Evolutionary conservation across 1,140 invertebrate species (phyloP).

Genomic region (Helicoverpa zea): DNA sequence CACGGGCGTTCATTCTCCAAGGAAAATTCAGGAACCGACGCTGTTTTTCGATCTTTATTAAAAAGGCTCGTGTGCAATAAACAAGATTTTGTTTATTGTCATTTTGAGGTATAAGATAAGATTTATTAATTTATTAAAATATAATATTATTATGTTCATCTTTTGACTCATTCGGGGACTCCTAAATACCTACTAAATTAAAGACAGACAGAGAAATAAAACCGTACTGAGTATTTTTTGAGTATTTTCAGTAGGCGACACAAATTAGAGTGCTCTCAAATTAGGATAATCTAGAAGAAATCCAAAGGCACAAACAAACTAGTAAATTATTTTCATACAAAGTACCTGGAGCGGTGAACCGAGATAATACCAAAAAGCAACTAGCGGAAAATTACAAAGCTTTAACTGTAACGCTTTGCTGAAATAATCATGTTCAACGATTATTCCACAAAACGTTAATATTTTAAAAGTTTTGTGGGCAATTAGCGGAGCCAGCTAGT

Average conservation of each 20-base stretch:
- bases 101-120: not conserved
- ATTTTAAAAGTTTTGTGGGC: slow-evolving; percentile 58
- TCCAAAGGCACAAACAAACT: not conserved
- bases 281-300: too few relatives aligned
- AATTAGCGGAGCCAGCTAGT: slow-evolving; percentile 57
- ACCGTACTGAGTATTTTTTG: too few relatives aligned
- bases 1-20: slow-evolving; percentile 19
- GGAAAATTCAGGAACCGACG: slow-evolving; percentile 30
- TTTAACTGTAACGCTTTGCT: slow-evolving; percentile 19
- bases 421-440: slow-evolving; percentile 33
- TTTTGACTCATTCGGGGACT: too few relatives aligned
- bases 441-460: slow-evolving; percentile 52
- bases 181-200: too few relatives aligned
- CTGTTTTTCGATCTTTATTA: slow-evolving; percentile 44
- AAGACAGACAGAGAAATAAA: too few relatives aligned
- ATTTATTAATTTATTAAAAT: too few relatives aligned
- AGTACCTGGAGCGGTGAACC: not conserved
- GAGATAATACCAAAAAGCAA: slow-evolving; percentile 10
- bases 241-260: too few relatives aligned
- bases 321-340: not conserved
- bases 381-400: slow-evolving; percentile 30
- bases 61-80: slow-evolving; percentile 33
- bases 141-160: too few relatives aligned
- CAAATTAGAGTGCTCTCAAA: too few relatives aligned
- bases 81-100: slow-evolving; percentile 16